Evolutionary conservation across 2,113 vertebrate genomes (phyloP).

Genomic region (Myotis yumanensis): DNA sequence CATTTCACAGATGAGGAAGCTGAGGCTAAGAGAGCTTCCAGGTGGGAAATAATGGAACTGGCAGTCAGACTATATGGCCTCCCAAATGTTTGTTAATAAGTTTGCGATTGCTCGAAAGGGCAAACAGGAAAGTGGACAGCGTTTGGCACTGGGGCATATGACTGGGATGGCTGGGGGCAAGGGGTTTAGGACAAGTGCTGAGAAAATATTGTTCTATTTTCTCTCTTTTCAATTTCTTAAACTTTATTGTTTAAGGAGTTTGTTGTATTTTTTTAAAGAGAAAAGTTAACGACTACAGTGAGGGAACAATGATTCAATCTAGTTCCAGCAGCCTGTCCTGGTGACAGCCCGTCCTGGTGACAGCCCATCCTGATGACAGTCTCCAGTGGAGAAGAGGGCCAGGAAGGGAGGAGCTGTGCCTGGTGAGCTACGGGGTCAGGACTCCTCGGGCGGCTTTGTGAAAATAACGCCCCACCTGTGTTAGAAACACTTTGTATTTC

Average conservation of each 20-base stretch:
- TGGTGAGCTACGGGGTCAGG: not conserved
- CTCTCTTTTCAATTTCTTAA: not conserved
- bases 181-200: not conserved
- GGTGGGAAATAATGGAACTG: not conserved
- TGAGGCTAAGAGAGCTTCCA: not conserved
- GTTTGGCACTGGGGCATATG: not conserved
- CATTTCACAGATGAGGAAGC: not conserved
- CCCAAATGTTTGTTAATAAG: not conserved
- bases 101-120: not conserved
- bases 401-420: not conserved
- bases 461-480: conserved; percentile 2
- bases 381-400: not conserved
- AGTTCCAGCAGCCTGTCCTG: not conserved
- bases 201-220: not conserved
- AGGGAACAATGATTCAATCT: not conserved
- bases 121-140: not conserved
- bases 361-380: not conserved
- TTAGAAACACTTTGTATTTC: conserved; percentile 66
- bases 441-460: not conserved
- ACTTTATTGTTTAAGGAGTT: conserved; percentile 14
- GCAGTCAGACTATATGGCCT: not conserved
- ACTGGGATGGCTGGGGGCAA: not conserved
- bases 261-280: not conserved
- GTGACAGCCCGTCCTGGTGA: not conserved
- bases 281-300: not conserved